Conservation (phyloP, 2,113 vertebrate genomes). For the Eubucco bourcierii region DNA sequence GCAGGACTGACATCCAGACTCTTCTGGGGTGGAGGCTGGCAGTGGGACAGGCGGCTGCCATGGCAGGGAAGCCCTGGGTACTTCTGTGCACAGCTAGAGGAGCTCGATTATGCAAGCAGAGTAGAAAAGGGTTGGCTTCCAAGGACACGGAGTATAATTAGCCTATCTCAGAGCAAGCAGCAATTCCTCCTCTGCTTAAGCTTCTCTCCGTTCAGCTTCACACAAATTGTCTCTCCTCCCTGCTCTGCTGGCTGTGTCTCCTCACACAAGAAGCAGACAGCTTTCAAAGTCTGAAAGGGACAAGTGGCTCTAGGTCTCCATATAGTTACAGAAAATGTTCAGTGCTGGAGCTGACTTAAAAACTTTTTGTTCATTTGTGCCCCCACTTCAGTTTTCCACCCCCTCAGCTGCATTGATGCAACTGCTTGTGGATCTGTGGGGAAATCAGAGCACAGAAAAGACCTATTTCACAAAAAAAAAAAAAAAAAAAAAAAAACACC, state of each 20-base stretch:
- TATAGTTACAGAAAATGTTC: background rate
- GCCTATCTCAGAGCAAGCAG: slow-evolving; percentile 20
- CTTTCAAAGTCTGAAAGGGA: background rate
- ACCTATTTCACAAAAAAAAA: background rate
- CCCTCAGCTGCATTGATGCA: slow-evolving; percentile 59
- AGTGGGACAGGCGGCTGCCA: slow-evolving; percentile 5
- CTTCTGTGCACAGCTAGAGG: background rate
- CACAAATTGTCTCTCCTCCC: slow-evolving; percentile 23
- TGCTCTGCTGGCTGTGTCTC: background rate
- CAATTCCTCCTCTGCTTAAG: slow-evolving; percentile 25
- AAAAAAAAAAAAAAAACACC: no score
- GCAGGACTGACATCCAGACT: slow-evolving; percentile 31
- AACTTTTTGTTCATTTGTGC: slow-evolving; percentile 55
- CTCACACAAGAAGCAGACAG: background rate
- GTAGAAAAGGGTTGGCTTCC: slow-evolving; percentile 38
- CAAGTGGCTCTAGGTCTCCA: background rate
- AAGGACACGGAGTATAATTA: slow-evolving; percentile 54
- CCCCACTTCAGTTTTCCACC: slow-evolving; percentile 56
- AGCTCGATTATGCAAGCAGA: slow-evolving; percentile 1
- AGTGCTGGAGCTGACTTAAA: background rate
- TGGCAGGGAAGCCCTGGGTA: background rate
- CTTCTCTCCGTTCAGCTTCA: slow-evolving; percentile 11
- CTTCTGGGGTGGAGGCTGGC: background rate
- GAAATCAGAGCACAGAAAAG: slow-evolving; percentile 33
- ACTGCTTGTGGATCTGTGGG: slow-evolving; percentile 50